Conservation (phyloP, 2,888 invertebrate species). For the Stenotaenia linearis region DNA sequence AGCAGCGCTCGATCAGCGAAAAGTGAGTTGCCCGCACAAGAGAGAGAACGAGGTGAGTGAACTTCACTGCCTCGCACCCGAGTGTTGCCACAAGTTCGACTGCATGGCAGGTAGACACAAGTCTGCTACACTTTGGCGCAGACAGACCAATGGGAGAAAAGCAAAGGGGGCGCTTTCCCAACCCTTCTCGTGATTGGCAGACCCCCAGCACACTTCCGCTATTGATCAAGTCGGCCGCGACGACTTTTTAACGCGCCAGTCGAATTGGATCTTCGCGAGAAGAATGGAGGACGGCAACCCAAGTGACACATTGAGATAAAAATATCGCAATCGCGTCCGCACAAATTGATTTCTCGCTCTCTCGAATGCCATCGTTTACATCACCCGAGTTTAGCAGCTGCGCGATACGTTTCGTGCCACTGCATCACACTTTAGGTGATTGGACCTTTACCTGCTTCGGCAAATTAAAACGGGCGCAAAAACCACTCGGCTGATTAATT, state of each 20-base stretch:
- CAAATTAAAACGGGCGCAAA: too few relatives aligned
- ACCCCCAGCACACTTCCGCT: constrained; percentile 8
- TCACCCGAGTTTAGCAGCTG: background rate
- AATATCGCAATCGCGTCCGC: background rate
- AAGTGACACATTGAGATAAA: constrained; percentile 16
- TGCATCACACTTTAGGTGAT: too few relatives aligned
- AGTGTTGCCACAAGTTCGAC: background rate
- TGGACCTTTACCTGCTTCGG: too few relatives aligned
- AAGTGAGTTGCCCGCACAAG: background rate
- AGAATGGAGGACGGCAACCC: background rate
- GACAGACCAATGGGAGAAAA: background rate
- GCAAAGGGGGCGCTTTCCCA: background rate
- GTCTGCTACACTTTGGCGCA: background rate
- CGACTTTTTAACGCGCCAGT: constrained; percentile 17
- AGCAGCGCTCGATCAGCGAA: background rate
- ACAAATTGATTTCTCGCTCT: constrained; percentile 2
- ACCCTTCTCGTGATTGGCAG: constrained; percentile 28
- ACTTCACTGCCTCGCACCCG: background rate
- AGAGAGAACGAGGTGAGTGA: background rate
- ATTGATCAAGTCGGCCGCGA: constrained; percentile 11
- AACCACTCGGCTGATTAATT: too few relatives aligned
- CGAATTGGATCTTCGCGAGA: background rate
- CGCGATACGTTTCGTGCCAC: background rate
- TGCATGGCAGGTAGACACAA: constrained; percentile 10
- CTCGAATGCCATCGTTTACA: background rate